Evolutionary conservation across 2,113 vertebrate genomes (phyloP), one percentile per base, ranked within the genome.

Genomic region (Chiloscyllium plagiosum): DNA sequence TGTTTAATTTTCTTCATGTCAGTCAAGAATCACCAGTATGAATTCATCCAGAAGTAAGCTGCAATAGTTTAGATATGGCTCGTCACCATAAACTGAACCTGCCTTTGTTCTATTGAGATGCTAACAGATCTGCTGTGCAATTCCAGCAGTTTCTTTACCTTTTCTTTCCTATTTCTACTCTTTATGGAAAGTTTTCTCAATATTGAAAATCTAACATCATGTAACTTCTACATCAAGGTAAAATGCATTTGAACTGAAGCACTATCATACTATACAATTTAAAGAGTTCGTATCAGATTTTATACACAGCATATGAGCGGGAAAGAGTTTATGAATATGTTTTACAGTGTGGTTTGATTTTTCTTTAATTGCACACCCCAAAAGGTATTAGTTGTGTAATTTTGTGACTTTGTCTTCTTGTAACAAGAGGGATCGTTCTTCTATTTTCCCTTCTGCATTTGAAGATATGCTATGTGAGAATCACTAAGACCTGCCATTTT

Each of bases 401-500:
- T 52, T 76, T 95, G 24, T 70, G 69, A 3, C 42, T 52, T 52
- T 72, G 69, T 3, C 2, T 52, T 47, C 26, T 95, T 70, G 68
- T 50, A 95, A 95, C 93, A 95, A 72, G 12, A 95, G 24, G 69
- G 69, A 52, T 19, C 37, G 76, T 68, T 47, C 42, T 95, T 95
- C 69, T 52, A 33, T 94, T 89, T 70, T 47, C 42, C 93, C 37
- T 22, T 69, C 93, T 47, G 8, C 93, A 42, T 26, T 72, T 94
- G 92, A 94, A 26, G 12, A 69, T 7, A 37, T 70, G 66, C 92
- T 42, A 70, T 42, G 7, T 94, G 92, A 68, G 92, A 70, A 70
- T 94, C 37, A 94, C 65, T 69, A 66, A 94, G 47, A n/a, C 66
- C 66, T 94, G 68, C 66, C 22, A 42, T 94, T 94, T 19, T 37